Conservation (phyloP, 2,888 invertebrate species). For the Melipona bicolor region DNA sequence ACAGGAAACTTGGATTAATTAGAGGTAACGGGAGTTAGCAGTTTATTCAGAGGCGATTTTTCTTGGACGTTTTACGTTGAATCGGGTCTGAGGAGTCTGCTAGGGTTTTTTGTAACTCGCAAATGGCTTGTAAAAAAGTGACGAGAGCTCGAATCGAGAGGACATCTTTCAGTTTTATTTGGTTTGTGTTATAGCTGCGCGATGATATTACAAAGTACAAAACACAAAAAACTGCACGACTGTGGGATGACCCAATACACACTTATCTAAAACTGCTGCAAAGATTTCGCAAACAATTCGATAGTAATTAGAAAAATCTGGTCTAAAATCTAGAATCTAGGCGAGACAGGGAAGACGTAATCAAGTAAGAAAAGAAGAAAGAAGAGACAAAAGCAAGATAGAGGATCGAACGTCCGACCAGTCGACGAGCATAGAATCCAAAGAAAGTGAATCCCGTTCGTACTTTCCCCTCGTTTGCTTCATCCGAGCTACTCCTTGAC, state of each 20-base stretch:
- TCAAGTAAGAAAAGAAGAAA: constrained; percentile 22
- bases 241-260: too few species aligned
- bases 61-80: too few species aligned
- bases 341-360: constrained; percentile 28
- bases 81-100: too few species aligned
- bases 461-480: constrained; percentile 59
- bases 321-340: not conserved
- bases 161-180: too few species aligned
- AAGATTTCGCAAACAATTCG: not conserved
- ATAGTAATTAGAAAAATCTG: not conserved
- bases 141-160: too few species aligned
- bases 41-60: not conserved
- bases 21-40: not conserved
- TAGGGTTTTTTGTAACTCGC: too few species aligned
- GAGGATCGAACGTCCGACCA: constrained; percentile 30
- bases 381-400: constrained; percentile 28
- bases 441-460: constrained; percentile 68
- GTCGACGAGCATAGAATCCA: constrained; percentile 56
- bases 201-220: too few species aligned
- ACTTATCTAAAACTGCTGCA: not conserved
- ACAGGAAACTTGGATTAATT: constrained; percentile 9
- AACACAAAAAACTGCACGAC: too few species aligned
- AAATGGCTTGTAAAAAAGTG: too few species aligned
- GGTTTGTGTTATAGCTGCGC: too few species aligned
- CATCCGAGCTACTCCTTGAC: constrained; percentile 40